Base-by-base conservation (phyloP, 2,113 vertebrate species). In the Paradoxurus hermaphroditus region DNA sequence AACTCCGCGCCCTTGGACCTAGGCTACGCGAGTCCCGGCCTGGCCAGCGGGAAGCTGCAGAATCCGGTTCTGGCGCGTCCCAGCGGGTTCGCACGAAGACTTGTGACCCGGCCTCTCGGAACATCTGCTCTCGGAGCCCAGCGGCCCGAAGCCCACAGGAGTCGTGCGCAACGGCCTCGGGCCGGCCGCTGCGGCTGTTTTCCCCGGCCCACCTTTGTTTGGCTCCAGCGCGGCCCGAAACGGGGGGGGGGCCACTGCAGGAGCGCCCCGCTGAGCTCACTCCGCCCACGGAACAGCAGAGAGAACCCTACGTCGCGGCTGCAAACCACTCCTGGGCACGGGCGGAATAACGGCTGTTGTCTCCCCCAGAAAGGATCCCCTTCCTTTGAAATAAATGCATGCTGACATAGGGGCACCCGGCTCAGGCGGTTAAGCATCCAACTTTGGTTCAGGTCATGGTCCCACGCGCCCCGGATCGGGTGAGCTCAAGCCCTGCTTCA, bases 171-270 rank as follows among this genome's bases (percentile, higher is more conserved):
- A 3, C 14, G 27, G 36, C 51, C 51, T 31, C 4, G 0, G 19
- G 27, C 7, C 1, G 6, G 39, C 51, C 51, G 56, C 19, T 34
- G 56, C 23, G 3, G 27, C n/a, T 19, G 56, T 59, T 21, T 59
- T 25, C 0, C 4, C 7, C 56, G 21, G 19, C 56, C 53, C 5
- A 3, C 0, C 29, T 31, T 31, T 15, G 12, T 4, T 13, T 31
- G 44, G 29, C 44, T 7, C 44, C 44, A 1, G 72, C 25, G 0
- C 4, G 25, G 72, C 4, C 19, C 18, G n/a, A n/a, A n/a, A n/a
- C 27, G 0, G 21, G 0, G 8, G 10, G 36, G 6, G 46, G 5
- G 9, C 27, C 2, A 5, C 63, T 7, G 15, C 49, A 23, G 0
- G 16, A 15, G 31, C 8, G 15, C 39, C 23, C 23, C 1, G 23